Base-by-base conservation (phyloP, 2,888 invertebrate species). In the Lithosia quadra region DNA sequence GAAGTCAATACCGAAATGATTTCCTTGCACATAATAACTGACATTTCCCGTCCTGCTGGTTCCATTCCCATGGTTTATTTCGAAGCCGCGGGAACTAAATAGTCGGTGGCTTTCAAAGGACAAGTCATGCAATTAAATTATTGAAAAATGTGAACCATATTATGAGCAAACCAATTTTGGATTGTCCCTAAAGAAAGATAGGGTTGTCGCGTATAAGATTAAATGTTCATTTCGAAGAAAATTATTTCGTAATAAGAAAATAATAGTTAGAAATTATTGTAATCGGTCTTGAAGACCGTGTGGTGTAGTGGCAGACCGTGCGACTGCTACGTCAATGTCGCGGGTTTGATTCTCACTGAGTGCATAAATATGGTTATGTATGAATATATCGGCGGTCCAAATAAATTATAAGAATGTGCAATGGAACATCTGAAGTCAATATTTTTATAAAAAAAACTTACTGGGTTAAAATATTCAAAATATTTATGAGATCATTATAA, bases 121-220 rank as follows among this genome's bases (percentile, higher is more conserved):
- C 69, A 80, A 79, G 85, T 88, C 87, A 87, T 85, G 84, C 80
- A 86, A 85, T 86, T 84, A 81, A 83, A 84, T 84, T 83, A 85
- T 84, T 79, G 81, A 83, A 86, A 83, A 82, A 80, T 77, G 75
- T 69, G 74, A 68, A 61, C 56, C 63, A 62, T 69, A 65, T 68
- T 63, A 68, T 64, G 59, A 69, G 72, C 24, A 53, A 63, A 53
- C 24, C 53, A 24, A 56, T 36, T 63, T 71, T 71, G 68, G 71
- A 71, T 71, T 75, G 72, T 67, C 64, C 53, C 70, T 72, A 43
- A 63, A 39, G 65, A 61, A 55, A 21, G 22, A 7, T 58, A 82
- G 83, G 85, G 81, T 49, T 83, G 80, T 13, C 57, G 21, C 24
- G 10, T 55, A 22, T 10, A 43, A 5, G 7, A 8, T 18, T 15